These are phyloP conservation scores for Tapera naevia DNA, from an alignment of 2,797 vertebrate species.

Conservation along the genomic window DNA sequence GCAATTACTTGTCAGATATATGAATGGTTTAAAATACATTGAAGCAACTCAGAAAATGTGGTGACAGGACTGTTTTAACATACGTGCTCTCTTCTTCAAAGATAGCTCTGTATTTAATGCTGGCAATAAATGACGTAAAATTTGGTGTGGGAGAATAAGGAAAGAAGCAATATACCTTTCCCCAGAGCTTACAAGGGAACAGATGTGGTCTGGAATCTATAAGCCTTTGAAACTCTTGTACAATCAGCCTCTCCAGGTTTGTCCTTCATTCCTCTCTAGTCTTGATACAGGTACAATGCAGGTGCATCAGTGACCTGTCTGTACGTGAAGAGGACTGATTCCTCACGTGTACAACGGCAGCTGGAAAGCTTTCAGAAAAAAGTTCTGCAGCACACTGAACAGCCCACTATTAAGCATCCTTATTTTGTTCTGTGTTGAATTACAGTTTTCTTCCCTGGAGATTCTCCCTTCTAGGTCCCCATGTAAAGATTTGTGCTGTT, in stretches of 20 bases:
- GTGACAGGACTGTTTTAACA: not conserved
- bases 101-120: not conserved
- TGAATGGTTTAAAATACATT: conserved; percentile 18
- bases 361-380: not conserved
- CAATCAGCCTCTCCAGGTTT: not conserved
- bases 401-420: not conserved
- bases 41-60: not conserved
- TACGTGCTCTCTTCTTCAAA: not conserved
- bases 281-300: fast-evolving
- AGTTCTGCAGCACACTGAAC: not conserved
- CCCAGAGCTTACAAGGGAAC: not conserved
- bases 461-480: not conserved
- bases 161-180: not conserved
- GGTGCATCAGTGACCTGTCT: not conserved
- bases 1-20: conserved; percentile 57
- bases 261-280: not conserved
- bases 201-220: not conserved
- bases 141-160: not conserved
- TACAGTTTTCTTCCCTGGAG: conserved; percentile 1
- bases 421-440: not conserved
- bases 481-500: not conserved
- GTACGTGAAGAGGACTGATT: fast-evolving
- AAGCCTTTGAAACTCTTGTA: not conserved
- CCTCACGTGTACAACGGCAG: fast-evolving
- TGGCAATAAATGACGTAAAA: not conserved